Base-by-base conservation (phyloP, 2,113 vertebrate species). In the Chunga burmeisteri region DNA sequence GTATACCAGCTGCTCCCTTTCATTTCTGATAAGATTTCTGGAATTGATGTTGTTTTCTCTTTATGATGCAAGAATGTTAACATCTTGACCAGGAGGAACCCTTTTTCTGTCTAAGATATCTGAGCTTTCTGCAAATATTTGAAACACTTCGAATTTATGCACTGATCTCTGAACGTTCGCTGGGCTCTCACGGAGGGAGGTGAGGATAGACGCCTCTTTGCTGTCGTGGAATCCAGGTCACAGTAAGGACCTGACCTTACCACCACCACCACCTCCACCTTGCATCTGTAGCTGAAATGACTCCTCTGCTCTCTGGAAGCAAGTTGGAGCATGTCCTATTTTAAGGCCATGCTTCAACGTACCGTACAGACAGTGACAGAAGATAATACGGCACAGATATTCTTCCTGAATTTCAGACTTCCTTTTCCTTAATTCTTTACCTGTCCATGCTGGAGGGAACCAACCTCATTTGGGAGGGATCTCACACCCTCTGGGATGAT, bases 1-100 rank as follows among this genome's bases (percentile, higher is more conserved):
- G 84, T 59, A 67, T 95, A 74, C 93, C 95, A 97, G 91, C 95
- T 96, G 94, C 71, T 97, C 74, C 81, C 86, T 96, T 94, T 95
- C 91, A 44, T 91, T 93, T 91, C 85, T 95, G 71, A 88, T 95
- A 92, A 89, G 66, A 81, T 88, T 96, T 66, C 78, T 93, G 61
- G 81, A 89, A 86, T 40, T 88, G 81, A 94, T 96, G 62, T 56
- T 92, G 58, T 36, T 96, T 95, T 91, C 86, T 80, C 77, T 75
- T 94, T 91, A 72, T 91, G 71, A 89, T 96, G 86, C 74, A 50
- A 94, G 93, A 94, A 90, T 77, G 63, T 62, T 94, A 95, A 90
- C 21, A 1, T 77, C 40, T 94, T 97, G 89, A 85, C 74, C n/a
- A 11, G 32, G 55, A 11, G 32, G 55, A 91, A 29, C 29, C 5